phyloP scores from a whole-genome alignment of 2,888 invertebrate species.

The Plebejus melissa region DNA sequence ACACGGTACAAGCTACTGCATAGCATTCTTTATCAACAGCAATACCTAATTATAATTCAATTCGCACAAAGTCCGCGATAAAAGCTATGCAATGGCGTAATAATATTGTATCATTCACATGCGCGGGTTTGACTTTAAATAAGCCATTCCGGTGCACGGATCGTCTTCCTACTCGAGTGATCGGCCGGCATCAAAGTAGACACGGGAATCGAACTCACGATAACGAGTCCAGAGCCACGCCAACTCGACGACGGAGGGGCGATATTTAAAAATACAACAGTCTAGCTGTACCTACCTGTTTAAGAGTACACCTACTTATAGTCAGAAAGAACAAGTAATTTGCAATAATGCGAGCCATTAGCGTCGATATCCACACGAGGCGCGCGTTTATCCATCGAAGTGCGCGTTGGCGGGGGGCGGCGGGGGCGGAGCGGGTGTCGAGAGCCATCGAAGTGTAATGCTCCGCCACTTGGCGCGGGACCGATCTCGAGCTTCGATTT shows the following conservation, averaged over 20 bases:
- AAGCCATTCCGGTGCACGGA: too few species aligned
- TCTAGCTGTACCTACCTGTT: background rate
- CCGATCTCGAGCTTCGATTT: conserved; percentile 41
- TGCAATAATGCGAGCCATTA: conserved; percentile 7
- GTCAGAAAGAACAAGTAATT: background rate
- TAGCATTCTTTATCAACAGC: too few species aligned
- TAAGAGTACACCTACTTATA: background rate
- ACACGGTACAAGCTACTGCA: too few species aligned
- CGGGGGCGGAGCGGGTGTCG: conserved; percentile 25
- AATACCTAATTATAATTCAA: too few species aligned
- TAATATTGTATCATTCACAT: too few species aligned
- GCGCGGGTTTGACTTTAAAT: too few species aligned
- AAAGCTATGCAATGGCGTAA: too few species aligned
- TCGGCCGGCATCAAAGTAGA: too few species aligned
- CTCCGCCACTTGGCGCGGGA: conserved; percentile 39
- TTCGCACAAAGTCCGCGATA: too few species aligned
- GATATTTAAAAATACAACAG: background rate
- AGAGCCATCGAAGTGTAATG: conserved; percentile 37
- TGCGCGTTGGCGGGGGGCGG: conserved; percentile 8
- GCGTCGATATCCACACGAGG: conserved; percentile 2
- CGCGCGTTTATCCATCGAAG: background rate
- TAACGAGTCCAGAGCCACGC: background rate
- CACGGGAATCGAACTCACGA: too few species aligned
- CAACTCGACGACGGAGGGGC: too few species aligned
- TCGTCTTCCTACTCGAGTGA: too few species aligned